These are phyloP conservation scores for Machimus rusticus DNA, from an alignment of 2,888 invertebrate species.

Conservation along the genomic window DNA sequence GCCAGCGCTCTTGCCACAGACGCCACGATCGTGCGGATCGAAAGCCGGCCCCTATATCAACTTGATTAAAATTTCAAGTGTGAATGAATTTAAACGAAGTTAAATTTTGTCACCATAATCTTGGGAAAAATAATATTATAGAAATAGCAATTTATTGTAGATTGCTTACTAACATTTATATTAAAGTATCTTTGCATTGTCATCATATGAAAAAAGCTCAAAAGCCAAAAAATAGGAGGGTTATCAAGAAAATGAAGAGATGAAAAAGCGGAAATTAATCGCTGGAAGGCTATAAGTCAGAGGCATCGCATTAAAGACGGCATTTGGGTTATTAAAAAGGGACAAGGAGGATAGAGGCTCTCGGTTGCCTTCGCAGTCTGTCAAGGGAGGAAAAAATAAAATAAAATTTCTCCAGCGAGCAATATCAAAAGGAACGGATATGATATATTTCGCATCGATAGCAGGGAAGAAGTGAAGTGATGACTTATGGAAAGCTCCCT, in stretches of 20 bases:
- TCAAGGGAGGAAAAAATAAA: neutral
- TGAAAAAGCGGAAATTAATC: slow-evolving; percentile 10
- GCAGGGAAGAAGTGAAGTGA: neutral
- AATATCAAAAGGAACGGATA: slow-evolving; percentile 19
- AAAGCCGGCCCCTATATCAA: too few species aligned
- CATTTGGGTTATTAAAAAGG: slow-evolving; percentile 10
- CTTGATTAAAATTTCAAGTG: too few species aligned
- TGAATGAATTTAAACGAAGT: too few species aligned
- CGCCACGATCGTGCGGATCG: too few species aligned
- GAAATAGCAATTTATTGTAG: neutral
- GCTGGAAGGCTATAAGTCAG: slow-evolving; percentile 22
- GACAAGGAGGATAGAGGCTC: neutral
- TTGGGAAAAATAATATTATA: too few species aligned
- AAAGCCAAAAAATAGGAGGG: neutral
- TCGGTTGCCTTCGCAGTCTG: neutral
- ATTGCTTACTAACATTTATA: neutral
- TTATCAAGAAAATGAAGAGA: neutral
- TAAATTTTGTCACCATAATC: too few species aligned
- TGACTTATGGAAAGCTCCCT: slow-evolving; percentile 16
- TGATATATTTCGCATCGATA: slow-evolving; percentile 29
- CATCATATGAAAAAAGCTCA: neutral
- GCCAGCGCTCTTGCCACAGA: too few species aligned
- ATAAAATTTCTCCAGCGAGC: neutral
- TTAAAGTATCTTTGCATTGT: neutral
- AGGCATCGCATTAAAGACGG: neutral